A percentile compares a stretch with the other conserved stretches of the same genome.
Evolutionary conservation across 1,140 invertebrate genomes (phyloP).

Genomic region (Wiebesia pumilae): DNA sequence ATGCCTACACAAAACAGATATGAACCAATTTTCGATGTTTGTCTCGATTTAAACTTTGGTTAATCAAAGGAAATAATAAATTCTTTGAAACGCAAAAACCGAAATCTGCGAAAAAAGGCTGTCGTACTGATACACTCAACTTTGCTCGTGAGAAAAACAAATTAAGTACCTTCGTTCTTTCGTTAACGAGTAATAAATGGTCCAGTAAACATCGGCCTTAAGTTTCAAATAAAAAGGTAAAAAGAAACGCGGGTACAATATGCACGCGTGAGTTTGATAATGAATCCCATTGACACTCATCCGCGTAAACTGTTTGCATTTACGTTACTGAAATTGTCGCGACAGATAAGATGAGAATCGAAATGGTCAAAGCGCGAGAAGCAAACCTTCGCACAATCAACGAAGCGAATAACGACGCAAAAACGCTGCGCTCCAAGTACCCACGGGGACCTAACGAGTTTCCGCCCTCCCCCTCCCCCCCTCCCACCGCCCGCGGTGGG

Average conservation of each 20-base stretch:
- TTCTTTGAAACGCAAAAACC: background rate
- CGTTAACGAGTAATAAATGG: background rate
- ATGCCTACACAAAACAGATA: background rate
- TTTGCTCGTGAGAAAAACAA: background rate
- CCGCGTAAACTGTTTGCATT: constrained; percentile 5
- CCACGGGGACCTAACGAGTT: constrained; percentile 11
- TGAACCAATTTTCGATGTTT: background rate
- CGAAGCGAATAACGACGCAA: background rate
- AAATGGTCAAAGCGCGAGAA: background rate
- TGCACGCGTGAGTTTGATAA: background rate
- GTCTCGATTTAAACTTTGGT: too few species aligned
- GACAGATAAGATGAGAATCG: background rate
- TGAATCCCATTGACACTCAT: background rate
- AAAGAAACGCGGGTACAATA: background rate
- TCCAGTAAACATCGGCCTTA: background rate
- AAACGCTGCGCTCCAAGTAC: background rate
- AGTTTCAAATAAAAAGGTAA: background rate
- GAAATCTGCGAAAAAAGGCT: background rate
- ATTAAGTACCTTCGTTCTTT: background rate
- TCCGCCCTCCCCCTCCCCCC: background rate
- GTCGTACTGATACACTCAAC: background rate
- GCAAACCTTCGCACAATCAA: background rate
- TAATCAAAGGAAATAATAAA: background rate
- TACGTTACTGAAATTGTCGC: background rate
- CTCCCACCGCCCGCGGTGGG: background rate